Evolutionary conservation across 1,140 invertebrate genomes (phyloP), one percentile per base, ranked within the genome.

Genomic region (Drosophila nigromelanica): DNA sequence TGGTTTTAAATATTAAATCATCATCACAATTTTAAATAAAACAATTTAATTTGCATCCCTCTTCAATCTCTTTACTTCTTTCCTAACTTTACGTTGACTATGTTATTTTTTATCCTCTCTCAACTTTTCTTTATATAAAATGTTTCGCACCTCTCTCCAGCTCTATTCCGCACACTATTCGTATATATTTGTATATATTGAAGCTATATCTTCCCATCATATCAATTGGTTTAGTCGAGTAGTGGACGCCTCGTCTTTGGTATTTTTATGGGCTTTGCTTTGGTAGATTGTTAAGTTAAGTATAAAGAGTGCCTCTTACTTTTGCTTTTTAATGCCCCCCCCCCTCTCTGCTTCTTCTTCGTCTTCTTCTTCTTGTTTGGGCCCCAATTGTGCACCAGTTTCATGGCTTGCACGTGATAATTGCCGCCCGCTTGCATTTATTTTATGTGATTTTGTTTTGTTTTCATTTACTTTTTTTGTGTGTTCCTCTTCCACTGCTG

Each of bases 391-490:
- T 73, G 76, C 56, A 73, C 67, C 73, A 89, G 81, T 86, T 90
- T 87, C 76, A 90, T 90, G 80, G 77, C 69, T 83, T 90, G 89
- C 87, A 86, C 86, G 86, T 90, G 86, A 90, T 90, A 90, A 90
- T 90, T 90, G 78, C 58, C 50, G 67, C 33, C 58, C 43, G 55
- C 66, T 73, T 73, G 78, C 69, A 70, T 71, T 64, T 70, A 76
- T 68, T 64, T 66, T 43, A 64, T 66, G 55, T 59, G 56, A 55
- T 72, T 74, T 67, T 62, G 37, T 47, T 54, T 54, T 61, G 18
- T 14, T 58, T 48, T 56, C 35, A 24, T 55, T 60, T 43, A 21
- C 35, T 40, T 55, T 62, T 21, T 14, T 21, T 35, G 5, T 43
- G 1, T 45, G 15, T 45, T 24, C 45, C 18, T 35, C 5, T 18